Evolutionary conservation across 2,797 vertebrate genomes (phyloP), one percentile per base, ranked within the genome.

Genomic region (Sebastes trivittatus): DNA sequence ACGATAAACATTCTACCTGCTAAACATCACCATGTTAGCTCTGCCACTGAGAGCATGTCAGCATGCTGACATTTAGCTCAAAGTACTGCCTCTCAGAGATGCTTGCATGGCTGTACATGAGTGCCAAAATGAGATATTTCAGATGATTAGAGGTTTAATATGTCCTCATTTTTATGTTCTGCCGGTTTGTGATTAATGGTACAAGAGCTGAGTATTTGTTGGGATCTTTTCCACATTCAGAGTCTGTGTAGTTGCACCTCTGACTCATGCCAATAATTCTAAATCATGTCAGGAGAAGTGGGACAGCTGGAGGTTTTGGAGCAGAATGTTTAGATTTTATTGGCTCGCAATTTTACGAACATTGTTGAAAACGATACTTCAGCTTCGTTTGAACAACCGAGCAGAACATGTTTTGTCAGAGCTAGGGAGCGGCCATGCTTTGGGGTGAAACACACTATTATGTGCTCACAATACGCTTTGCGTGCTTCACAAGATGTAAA

Each of bases 271-370:
- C 66, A 58, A n/a, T 29, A 46, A 54, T 38, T 81, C 13, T 3
- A 67, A 83, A 4, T 73, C 76, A 68, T 34, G 20, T 61, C 42
- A 58, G 78, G 14, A 73, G 71, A 80, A 66, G 2, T 69, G 20
- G 69, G 68, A 66, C 78, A 81, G 55, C 58, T 77, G 69, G 72
- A 78, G 30, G 32, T 72, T 81, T 59, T 58, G 42, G 60, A 78
- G 67, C 36, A 38, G 49, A 54, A 65, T 58, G 68, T 82, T 70
- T 66, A 3, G 20, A 72, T 75, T 77, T 55, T 56, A 74, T 77
- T 79, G 56, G 75, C 75, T 81, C 34, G 2, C 8, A 54, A 56
- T 32, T 70, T 29, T 11, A 59, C 22, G 38, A 78, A 66, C 49
- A 29, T 18, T 49, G 46, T 73, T 74, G 62, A 67, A 84, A 78